phyloP scores from a whole-genome alignment of 2,797 vertebrate species.

The Helarctos malayanus region DNA sequence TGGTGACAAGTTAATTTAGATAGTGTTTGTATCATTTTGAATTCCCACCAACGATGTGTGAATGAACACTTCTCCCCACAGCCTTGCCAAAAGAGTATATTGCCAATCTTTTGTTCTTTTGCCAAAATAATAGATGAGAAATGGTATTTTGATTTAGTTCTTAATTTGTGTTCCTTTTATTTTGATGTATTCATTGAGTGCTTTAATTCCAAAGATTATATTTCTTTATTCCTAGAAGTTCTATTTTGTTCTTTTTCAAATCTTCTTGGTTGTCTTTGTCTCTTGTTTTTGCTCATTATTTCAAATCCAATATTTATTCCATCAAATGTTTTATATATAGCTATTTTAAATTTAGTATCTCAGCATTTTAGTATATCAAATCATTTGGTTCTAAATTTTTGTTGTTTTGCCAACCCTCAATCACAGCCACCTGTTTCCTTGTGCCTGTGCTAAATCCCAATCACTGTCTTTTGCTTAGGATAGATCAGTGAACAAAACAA shows the following conservation, averaged over 20 bases:
- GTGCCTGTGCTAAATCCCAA: neutral
- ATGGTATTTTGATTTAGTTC: neutral
- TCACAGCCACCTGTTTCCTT: neutral
- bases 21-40: neutral
- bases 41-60: neutral
- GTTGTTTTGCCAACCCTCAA: neutral
- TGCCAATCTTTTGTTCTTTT: neutral
- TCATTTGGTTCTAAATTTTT: conserved; percentile 5
- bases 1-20: conserved; percentile 8
- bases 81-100: neutral
- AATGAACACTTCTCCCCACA: neutral
- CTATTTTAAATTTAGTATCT: conserved; percentile 51
- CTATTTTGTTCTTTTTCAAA: conserved; percentile 12
- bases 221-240: neutral
- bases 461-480: neutral
- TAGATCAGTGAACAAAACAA: conserved; percentile 3
- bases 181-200: conserved; percentile 7
- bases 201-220: conserved; percentile 20
- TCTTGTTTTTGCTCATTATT: neutral
- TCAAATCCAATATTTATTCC: conserved; percentile 30
- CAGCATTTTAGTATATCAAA: conserved; percentile 8
- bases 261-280: conserved; percentile 2
- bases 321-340: neutral
- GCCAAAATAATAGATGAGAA: conserved; percentile 28
- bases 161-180: conserved; percentile 26